Percentiles rank a stretch among this genome's conserved stretches.
These are phyloP conservation scores for Prosopocoilus inquinatus DNA, from an alignment of 2,888 invertebrate genomes.

Conservation along the genomic window DNA sequence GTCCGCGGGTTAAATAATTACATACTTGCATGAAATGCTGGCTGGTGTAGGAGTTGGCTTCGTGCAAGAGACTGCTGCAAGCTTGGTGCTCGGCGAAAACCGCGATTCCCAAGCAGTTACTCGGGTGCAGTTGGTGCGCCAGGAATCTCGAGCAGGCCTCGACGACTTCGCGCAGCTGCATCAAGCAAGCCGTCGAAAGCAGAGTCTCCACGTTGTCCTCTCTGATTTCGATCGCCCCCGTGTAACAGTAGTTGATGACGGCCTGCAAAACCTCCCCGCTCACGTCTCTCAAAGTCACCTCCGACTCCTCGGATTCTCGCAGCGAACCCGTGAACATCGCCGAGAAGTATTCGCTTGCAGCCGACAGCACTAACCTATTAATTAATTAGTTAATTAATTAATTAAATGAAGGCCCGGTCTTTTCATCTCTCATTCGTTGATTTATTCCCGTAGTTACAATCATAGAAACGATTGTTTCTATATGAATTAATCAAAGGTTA, in stretches of 20 bases:
- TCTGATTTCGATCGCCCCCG: conserved; percentile 77
- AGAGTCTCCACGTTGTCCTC: conserved; percentile 91
- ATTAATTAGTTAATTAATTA: no score
- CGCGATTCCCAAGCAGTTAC: conserved; percentile 91
- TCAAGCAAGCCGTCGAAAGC: conserved; percentile 81
- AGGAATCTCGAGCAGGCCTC: conserved; percentile 88
- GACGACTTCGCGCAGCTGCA: conserved; percentile 83
- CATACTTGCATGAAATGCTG: conserved; percentile 75
- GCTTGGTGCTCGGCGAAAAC: conserved; percentile 92
- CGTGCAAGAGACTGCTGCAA: conserved; percentile 74
- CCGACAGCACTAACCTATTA: conserved; percentile 78
- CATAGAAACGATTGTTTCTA: no score
- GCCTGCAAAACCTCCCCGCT: conserved; percentile 83
- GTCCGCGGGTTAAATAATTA: neutral
- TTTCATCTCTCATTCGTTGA: no score
- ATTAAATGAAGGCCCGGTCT: no score
- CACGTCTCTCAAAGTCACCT: conserved; percentile 81
- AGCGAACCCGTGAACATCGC: conserved; percentile 93
- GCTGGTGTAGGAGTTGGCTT: conserved; percentile 82
- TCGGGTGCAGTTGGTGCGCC: conserved; percentile 86
- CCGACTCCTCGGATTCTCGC: conserved; percentile 77
- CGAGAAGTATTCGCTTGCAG: conserved; percentile 91
- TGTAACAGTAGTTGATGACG: conserved; percentile 88
- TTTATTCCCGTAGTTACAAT: no score
- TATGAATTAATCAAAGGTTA: no score